These are phyloP conservation scores for Palythoa caribaeorum DNA, from an alignment of 92 coral and sea anemone species.

Conservation along the genomic window DNA sequence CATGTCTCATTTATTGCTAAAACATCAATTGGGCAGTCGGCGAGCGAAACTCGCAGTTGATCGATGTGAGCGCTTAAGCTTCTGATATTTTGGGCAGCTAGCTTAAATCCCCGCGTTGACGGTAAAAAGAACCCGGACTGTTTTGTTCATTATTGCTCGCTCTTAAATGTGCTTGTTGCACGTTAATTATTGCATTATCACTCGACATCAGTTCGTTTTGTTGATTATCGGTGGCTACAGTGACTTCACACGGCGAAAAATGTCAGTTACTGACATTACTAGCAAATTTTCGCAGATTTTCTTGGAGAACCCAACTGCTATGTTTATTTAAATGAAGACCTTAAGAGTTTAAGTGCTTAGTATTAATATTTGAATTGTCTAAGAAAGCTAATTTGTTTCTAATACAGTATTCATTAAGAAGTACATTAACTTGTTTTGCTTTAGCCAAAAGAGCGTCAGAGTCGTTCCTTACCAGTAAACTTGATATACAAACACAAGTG, in stretches of 20 bases:
- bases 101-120: too few species aligned
- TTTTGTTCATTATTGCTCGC: too few species aligned
- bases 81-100: too few species aligned
- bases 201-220: too few species aligned
- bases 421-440: constrained; percentile 42
- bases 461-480: constrained; percentile 46
- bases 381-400: constrained; percentile 52
- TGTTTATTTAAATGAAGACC: constrained; percentile 54
- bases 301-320: constrained; percentile 16
- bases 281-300: neutral
- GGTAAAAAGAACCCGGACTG: too few species aligned
- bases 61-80: too few species aligned
- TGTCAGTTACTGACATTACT: constrained; percentile 1
- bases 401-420: constrained; percentile 50
- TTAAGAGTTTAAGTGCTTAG: constrained; percentile 41
- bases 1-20: too few species aligned
- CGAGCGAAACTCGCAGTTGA: too few species aligned
- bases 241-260: neutral
- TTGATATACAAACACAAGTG: constrained; percentile 51
- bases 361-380: constrained; percentile 58
- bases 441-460: constrained; percentile 25
- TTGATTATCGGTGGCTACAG: too few species aligned
- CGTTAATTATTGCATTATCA: too few species aligned
- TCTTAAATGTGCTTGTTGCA: too few species aligned
- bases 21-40: too few species aligned